phyloP scores from a whole-genome alignment of 2,888 invertebrate genomes.

The Tetheella fluctuosa region DNA sequence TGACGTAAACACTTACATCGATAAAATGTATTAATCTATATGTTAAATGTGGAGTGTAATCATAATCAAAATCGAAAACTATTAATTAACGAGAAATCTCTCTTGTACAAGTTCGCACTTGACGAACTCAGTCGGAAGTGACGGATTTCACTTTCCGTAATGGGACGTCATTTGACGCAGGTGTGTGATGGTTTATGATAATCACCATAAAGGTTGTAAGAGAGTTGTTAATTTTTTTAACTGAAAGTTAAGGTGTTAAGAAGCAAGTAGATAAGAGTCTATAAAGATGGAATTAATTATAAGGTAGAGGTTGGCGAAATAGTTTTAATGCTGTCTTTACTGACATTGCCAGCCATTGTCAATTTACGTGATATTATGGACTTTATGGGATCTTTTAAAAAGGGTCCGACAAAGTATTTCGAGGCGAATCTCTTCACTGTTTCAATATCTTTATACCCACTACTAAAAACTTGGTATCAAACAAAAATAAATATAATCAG shows the following conservation, averaged over 20 bases:
- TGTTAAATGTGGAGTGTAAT: constrained; percentile 4
- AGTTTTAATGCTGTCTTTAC: too few species aligned
- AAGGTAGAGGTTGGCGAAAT: too few species aligned
- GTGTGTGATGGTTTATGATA: constrained; percentile 23
- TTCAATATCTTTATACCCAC: too few species aligned
- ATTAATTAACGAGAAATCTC: constrained; percentile 23
- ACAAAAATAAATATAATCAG: neutral
- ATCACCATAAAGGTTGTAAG: neutral
- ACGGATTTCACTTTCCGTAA: constrained; percentile 44
- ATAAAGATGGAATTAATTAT: too few species aligned
- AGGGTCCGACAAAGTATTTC: too few species aligned
- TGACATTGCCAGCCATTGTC: too few species aligned
- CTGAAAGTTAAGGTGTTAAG: neutral
- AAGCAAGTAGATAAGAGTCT: too few species aligned
- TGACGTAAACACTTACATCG: neutral
- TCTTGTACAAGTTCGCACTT: constrained; percentile 23
- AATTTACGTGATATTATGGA: too few species aligned
- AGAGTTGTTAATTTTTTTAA: neutral
- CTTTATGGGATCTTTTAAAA: neutral
- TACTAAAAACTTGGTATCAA: too few species aligned
- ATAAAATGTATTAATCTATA: neutral
- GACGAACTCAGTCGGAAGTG: constrained; percentile 30
- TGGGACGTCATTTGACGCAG: constrained; percentile 30
- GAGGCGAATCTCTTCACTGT: too few species aligned
- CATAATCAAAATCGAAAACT: constrained; percentile 14